These are phyloP conservation scores for Mimachlamys varia DNA, from an alignment of 2,888 invertebrate species.

Conservation along the genomic window DNA sequence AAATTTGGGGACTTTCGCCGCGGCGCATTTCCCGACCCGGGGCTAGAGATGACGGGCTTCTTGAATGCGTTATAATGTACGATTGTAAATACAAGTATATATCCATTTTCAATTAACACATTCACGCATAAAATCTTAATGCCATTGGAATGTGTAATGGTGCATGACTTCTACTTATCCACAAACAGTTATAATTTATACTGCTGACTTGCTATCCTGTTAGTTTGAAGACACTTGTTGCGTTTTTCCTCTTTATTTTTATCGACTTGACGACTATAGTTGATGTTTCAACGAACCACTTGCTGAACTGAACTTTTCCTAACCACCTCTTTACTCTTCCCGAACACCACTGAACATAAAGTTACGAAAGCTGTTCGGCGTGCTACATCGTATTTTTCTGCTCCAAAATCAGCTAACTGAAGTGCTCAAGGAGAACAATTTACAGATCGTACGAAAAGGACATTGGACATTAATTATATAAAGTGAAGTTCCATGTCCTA, in stretches of 20 bases:
- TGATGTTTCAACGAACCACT: too few relatives aligned
- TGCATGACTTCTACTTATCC: background rate
- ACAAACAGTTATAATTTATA: background rate
- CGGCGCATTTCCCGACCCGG: slow-evolving; percentile 7
- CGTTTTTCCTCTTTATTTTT: background rate
- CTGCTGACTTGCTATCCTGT: background rate
- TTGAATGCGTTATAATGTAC: background rate
- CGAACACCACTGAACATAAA: too few relatives aligned
- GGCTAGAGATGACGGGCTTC: background rate
- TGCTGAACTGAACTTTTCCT: too few relatives aligned
- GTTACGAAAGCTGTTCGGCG: too few relatives aligned
- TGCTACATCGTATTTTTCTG: too few relatives aligned
- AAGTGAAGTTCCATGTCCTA: too few relatives aligned
- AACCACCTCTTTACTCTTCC: too few relatives aligned
- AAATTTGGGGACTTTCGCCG: slow-evolving; percentile 6
- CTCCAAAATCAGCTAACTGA: too few relatives aligned
- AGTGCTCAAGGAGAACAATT: too few relatives aligned
- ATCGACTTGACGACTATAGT: background rate
- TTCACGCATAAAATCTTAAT: slow-evolving; percentile 21
- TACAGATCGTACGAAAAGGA: too few relatives aligned
- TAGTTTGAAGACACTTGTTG: background rate
- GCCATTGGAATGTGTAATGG: slow-evolving; percentile 22
- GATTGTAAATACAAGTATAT: slow-evolving; percentile 23
- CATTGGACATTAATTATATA: too few relatives aligned
- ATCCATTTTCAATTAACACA: slow-evolving; percentile 15